Base-by-base conservation (phyloP, 2,888 invertebrate species). In the Desoria tigrina region DNA sequence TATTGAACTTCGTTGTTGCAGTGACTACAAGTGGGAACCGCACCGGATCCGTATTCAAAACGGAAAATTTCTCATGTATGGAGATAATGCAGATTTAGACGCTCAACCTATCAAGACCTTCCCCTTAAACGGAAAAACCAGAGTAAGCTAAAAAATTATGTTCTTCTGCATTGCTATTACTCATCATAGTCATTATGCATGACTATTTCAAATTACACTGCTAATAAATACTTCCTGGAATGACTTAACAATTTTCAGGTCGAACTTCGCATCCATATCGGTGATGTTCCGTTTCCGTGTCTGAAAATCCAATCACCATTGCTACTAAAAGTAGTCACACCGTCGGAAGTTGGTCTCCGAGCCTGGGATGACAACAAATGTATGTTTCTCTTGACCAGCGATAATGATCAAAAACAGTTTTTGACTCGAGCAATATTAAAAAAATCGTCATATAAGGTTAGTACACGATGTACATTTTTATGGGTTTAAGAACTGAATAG, bases 61-160 rank as follows among this genome's bases (percentile, higher is more conserved):
- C 28, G 58, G 49, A 26, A 58, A 49, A 28, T 23, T 23, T 28
- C 45, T 28, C 23, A 58, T 58, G 28, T 21, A 32, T 18, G 45
- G 45, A 28, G 45, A 58, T 28, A 18, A 21, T n/a, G 58, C 42
- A 16, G 23, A 58, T 26, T 21, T 26, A 7, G 4, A 14, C 6
- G 54, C 26, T 18, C 23, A 18, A 39, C 63, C 63, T 1, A 28
- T 21, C n/a, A 59, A 62, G 14, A 49, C 49, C 16, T 68, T 60
- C 37, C 51, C 56, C 2, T 21, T 68, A 14, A 65, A 63, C 42
- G 65, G 62, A 14, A 50, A 49, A 32, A 68, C 68, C 18, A 28
- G 11, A 26, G 68, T 68, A 61, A 50, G n/a, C 4, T 21, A 18
- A 21, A n/a, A 28, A 6, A 49, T 39, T 45, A 11, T 14, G 21